phyloP scores from a whole-genome alignment of 2,113 vertebrate genomes.

The Otolemur garnettii region DNA sequence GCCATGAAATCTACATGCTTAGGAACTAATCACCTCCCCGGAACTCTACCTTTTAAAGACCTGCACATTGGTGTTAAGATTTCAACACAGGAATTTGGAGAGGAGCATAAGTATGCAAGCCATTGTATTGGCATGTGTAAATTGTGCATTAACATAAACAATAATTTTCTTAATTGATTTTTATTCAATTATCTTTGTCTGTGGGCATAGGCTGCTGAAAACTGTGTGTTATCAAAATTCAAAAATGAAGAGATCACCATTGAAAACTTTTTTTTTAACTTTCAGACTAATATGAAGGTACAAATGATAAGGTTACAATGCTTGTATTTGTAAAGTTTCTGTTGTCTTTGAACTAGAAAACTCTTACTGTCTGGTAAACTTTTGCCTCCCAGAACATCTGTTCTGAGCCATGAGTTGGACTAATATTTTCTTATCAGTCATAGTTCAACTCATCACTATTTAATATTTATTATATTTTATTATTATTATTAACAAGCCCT shows the following conservation, averaged over 20 bases:
- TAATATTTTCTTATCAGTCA: constrained; percentile 47
- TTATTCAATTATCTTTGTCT: not conserved
- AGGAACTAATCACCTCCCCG: not conserved
- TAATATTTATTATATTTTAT: constrained; percentile 65
- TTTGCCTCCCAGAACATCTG: constrained; percentile 42
- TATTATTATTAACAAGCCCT: constrained; percentile 48
- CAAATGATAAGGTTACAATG: no score
- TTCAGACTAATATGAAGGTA: no score
- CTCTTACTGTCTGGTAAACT: not conserved
- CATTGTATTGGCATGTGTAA: not conserved
- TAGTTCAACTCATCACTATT: constrained; percentile 80
- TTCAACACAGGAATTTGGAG: not conserved
- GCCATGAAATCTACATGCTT: not conserved
- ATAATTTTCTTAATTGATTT: not conserved
- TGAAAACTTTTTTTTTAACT: no score
- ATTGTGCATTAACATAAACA: not conserved
- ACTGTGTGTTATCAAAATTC: not conserved
- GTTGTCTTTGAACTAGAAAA: no score
- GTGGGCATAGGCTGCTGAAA: not conserved
- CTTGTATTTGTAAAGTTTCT: no score
- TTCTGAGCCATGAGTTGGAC: constrained; percentile 53
- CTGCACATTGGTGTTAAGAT: not conserved
- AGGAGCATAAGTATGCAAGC: not conserved
- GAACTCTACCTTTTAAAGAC: not conserved
- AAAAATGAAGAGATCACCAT: not conserved